Evolutionary conservation across 2,797 vertebrate genomes (phyloP).

Genomic region (Cyprinella venusta): DNA sequence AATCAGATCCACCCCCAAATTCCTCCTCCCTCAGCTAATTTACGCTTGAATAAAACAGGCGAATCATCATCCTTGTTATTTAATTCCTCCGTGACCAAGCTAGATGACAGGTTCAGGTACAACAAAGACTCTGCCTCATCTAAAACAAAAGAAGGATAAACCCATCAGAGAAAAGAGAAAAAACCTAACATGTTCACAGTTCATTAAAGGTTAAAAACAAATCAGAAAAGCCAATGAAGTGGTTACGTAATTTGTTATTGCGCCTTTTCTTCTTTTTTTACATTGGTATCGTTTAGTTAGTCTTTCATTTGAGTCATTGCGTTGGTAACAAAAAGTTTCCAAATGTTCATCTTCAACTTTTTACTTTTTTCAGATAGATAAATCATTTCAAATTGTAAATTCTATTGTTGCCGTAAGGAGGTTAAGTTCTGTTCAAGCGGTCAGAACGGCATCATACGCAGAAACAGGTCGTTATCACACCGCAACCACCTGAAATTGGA

Average conservation of each 20-base stretch:
- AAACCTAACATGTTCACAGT: conserved; percentile 39
- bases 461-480: conserved; percentile 40
- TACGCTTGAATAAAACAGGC: conserved; percentile 36
- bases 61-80: conserved; percentile 48
- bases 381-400: not conserved
- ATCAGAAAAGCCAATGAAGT: not conserved
- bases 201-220: conserved; percentile 39
- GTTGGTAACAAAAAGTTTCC: not conserved
- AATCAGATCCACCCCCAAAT: conserved; percentile 25
- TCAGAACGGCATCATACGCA: conserved; percentile 12
- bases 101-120: conserved; percentile 40
- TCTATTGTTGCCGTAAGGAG: too few species aligned
- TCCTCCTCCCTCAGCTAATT: conserved; percentile 32
- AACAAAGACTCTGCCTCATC: conserved; percentile 36
- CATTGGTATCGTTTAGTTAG: not conserved
- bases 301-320: not conserved
- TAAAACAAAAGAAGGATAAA: conserved; percentile 29
- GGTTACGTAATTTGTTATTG: not conserved
- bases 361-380: not conserved
- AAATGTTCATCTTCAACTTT: not conserved
- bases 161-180: conserved; percentile 11
- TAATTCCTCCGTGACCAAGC: conserved; percentile 44
- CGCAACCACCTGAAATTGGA: conserved; percentile 40
- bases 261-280: not conserved
- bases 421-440: not conserved